A percentile compares a stretch with the other conserved stretches of the same genome.
Evolutionary conservation across 2,797 vertebrate genomes (phyloP).

Genomic region (Carduelis carduelis): DNA sequence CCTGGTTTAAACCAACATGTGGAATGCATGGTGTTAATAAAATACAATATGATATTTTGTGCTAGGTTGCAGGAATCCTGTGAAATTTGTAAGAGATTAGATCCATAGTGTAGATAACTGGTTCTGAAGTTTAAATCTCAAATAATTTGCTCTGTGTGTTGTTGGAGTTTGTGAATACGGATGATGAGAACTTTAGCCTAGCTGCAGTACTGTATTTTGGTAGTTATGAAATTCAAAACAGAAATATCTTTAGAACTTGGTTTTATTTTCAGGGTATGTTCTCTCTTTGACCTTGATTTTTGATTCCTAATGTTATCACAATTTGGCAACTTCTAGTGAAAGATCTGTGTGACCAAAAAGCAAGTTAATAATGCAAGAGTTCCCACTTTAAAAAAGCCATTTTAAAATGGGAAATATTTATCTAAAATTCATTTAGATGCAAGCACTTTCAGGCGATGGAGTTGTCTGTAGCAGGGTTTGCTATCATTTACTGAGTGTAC

Average conservation of each 20-base stretch:
- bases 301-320: background rate
- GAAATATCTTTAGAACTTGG: conserved; percentile 28
- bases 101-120: background rate
- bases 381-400: background rate
- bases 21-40: conserved; percentile 22
- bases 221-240: conserved; percentile 45
- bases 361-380: background rate
- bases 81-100: conserved; percentile 40
- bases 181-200: conserved; percentile 41
- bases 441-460: background rate
- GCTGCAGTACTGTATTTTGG: conserved; percentile 6
- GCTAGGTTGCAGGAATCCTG: background rate
- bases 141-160: conserved; percentile 50
- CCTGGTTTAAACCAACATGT: background rate
- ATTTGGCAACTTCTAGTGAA: background rate
- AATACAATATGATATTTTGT: background rate
- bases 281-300: background rate
- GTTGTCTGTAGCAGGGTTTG: background rate
- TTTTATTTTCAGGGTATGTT: conserved; percentile 13
- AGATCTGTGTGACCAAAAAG: background rate
- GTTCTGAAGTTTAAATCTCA: conserved; percentile 47
- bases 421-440: background rate
- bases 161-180: conserved; percentile 51
- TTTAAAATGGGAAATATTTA: conserved; percentile 5
- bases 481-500: background rate